Percentiles rank a stretch among this genome's conserved stretches.
phyloP scores from a whole-genome alignment of 2,888 invertebrate species.

The Lithophane leautieri region DNA sequence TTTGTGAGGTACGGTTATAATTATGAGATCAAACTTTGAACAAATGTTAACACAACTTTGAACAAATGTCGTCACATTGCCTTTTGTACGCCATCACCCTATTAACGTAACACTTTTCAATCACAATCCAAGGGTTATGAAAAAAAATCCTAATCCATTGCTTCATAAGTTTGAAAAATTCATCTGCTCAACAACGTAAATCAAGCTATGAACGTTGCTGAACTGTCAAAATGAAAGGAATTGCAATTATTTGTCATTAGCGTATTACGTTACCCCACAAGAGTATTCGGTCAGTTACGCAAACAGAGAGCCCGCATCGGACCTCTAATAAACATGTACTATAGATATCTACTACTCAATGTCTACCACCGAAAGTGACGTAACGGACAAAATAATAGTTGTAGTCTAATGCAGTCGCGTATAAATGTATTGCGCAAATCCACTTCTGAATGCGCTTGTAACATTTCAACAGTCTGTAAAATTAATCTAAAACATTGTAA shows the following conservation, averaged over 20 bases:
- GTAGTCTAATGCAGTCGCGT: slow-evolving; percentile 18
- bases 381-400: slow-evolving; percentile 15
- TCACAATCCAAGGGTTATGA: neutral
- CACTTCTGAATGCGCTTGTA: slow-evolving; percentile 34
- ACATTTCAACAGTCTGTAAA: slow-evolving; percentile 40
- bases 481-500: slow-evolving; percentile 33
- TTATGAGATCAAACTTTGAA: too few relatives aligned
- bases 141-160: neutral
- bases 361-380: neutral
- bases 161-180: neutral
- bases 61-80: too few relatives aligned
- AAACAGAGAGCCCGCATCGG: neutral
- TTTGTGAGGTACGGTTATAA: too few relatives aligned
- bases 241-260: neutral
- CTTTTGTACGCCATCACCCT: neutral
- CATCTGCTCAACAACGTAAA: neutral
- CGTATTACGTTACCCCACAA: neutral
- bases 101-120: neutral
- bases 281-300: neutral
- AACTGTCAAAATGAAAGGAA: neutral
- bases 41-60: too few relatives aligned
- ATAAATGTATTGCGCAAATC: slow-evolving; percentile 28
- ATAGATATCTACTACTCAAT: neutral
- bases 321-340: neutral
- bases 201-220: neutral